Percentiles rank a stretch among this genome's conserved stretches.
Evolutionary conservation across 2,888 invertebrate genomes (phyloP).

Genomic region (Leptothorax acervorum): DNA sequence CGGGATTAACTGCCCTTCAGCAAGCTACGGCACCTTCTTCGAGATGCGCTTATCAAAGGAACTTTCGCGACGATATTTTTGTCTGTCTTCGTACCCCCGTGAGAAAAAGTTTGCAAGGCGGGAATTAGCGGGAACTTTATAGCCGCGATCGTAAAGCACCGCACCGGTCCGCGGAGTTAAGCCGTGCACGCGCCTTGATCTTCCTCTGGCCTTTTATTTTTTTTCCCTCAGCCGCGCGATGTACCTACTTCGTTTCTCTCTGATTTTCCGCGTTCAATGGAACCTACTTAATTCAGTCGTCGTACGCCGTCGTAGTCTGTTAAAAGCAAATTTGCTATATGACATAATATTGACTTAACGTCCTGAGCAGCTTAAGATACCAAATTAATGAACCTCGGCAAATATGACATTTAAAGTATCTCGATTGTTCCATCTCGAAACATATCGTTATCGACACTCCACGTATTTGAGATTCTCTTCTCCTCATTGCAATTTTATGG

Average conservation of each 20-base stretch:
- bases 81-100: constrained; percentile 33
- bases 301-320: constrained; percentile 12
- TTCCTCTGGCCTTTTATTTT: constrained; percentile 2
- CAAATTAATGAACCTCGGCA: constrained; percentile 29
- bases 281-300: constrained; percentile 34
- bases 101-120: constrained; percentile 41
- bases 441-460: neutral
- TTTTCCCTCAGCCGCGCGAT: neutral
- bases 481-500: neutral
- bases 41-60: constrained; percentile 45
- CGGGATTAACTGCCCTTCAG: constrained; percentile 32
- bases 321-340: constrained; percentile 33
- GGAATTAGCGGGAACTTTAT: constrained; percentile 51
- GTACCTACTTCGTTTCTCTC: neutral
- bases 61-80: constrained; percentile 52
- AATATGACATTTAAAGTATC: constrained; percentile 12
- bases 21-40: neutral
- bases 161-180: constrained; percentile 16
- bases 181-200: constrained; percentile 34
- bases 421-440: neutral
- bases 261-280: constrained; percentile 43
- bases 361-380: constrained; percentile 34
- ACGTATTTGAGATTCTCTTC: neutral
- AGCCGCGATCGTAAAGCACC: constrained; percentile 44
- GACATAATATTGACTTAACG: constrained; percentile 34